Percentiles rank a stretch among this genome's conserved stretches.
phyloP scores from a whole-genome alignment of 2,888 invertebrate genomes.

The Meandrusa payeni region DNA sequence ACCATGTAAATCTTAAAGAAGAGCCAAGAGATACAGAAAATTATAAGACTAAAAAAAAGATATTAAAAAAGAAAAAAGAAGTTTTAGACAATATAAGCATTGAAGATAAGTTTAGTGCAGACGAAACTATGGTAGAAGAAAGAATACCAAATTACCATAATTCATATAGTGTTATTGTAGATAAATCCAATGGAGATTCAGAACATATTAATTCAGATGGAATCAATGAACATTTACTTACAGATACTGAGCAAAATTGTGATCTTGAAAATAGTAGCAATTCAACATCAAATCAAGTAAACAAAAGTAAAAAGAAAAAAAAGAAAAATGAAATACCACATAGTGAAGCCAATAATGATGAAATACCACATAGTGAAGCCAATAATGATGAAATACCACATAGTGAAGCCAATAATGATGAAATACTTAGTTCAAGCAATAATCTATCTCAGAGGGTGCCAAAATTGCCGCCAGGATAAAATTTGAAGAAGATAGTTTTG shows the following conservation, averaged over 20 bases:
- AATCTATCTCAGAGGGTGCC: slow-evolving; percentile 24
- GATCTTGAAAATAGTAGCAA: slow-evolving; percentile 7
- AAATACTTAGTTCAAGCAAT: slow-evolving; percentile 5
- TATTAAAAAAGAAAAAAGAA: slow-evolving; percentile 24
- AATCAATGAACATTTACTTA: no score
- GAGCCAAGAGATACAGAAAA: slow-evolving; percentile 33
- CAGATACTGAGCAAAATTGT: neutral
- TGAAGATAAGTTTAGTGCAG: slow-evolving; percentile 33
- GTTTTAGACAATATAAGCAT: slow-evolving; percentile 13
- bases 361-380: neutral
- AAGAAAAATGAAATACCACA: neutral
- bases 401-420: neutral
- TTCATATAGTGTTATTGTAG: slow-evolving; percentile 1
- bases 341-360: neutral
- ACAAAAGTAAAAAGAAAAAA: slow-evolving; percentile 13
- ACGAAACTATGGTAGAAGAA: slow-evolving; percentile 31
- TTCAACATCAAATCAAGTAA: slow-evolving; percentile 14
- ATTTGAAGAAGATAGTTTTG: slow-evolving; percentile 54
- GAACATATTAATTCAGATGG: no score
- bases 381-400: neutral
- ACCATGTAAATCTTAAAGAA: slow-evolving; percentile 23
- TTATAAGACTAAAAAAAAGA: slow-evolving; percentile 35
- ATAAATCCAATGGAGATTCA: neutral
- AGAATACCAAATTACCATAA: slow-evolving; percentile 18
- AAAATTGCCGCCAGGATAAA: slow-evolving; percentile 50